Percentiles rank a stretch among this genome's conserved stretches.
These are phyloP conservation scores for Bactericera cockerelli DNA, from an alignment of 1,140 invertebrate genomes.

Conservation along the genomic window DNA sequence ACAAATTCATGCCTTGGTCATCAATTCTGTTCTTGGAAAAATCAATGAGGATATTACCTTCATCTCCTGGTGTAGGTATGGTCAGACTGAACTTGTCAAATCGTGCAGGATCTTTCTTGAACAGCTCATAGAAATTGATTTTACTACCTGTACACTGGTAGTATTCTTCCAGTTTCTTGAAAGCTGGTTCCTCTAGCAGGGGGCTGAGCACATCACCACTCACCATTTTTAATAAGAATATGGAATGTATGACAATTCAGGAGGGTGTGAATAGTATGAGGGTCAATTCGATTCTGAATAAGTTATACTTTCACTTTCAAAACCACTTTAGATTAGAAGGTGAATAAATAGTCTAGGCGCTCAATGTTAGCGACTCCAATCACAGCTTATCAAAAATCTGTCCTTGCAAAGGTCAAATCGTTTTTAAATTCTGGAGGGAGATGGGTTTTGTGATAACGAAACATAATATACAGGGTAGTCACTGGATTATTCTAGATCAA, in stretches of 20 bases:
- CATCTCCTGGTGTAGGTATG: slow-evolving; percentile 57
- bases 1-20: slow-evolving; percentile 50
- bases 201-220: neutral
- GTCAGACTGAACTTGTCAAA: slow-evolving; percentile 58
- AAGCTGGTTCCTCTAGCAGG: slow-evolving; percentile 38
- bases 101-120: slow-evolving; percentile 53
- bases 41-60: slow-evolving; percentile 77
- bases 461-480: neutral
- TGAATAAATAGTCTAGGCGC: too few species aligned
- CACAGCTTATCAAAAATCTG: slow-evolving; percentile 4
- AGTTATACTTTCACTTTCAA: too few species aligned
- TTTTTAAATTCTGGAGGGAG: neutral
- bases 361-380: too few species aligned
- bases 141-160: slow-evolving; percentile 46
- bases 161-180: slow-evolving; percentile 52
- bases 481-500: too few species aligned
- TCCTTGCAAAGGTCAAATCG: neutral
- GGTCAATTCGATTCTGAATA: too few species aligned
- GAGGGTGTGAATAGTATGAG: too few species aligned
- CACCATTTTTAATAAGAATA: neutral
- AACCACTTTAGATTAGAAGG: too few species aligned
- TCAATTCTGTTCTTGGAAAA: slow-evolving; percentile 94
- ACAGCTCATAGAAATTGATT: slow-evolving; percentile 60
- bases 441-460: too few species aligned
- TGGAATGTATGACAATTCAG: too few species aligned